Percentiles rank a stretch among this genome's conserved stretches.
Evolutionary conservation across 2,888 invertebrate genomes (phyloP).

Genomic region (Phalera bucephala): DNA sequence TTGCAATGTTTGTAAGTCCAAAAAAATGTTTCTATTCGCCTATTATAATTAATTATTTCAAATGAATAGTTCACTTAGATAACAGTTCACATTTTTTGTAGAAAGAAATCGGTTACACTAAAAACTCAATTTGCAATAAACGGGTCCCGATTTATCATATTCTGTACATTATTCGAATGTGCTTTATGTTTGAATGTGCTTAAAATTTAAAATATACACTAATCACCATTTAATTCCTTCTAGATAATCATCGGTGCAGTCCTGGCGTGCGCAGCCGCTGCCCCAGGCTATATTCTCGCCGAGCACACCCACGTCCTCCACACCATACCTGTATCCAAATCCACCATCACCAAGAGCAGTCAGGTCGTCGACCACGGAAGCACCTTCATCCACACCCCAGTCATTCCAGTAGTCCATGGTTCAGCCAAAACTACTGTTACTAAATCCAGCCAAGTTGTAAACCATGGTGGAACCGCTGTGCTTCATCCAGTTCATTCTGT

Average conservation of each 20-base stretch:
- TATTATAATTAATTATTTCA: no score
- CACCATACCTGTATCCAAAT: constrained; percentile 41
- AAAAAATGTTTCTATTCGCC: no score
- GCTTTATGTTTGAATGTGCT: no score
- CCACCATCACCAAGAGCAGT: constrained; percentile 49
- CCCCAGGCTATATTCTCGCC: constrained; percentile 43
- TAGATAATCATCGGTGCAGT: constrained; percentile 41
- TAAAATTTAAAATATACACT: neutral
- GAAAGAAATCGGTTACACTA: no score
- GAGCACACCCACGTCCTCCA: constrained; percentile 43
- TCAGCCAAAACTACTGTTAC: constrained; percentile 45
- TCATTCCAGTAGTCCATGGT: constrained; percentile 28
- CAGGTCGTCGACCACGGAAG: constrained; percentile 55
- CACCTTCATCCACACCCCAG: constrained; percentile 33
- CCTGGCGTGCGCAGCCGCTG: constrained; percentile 49
- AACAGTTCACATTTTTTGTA: no score
- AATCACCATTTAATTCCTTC: neutral
- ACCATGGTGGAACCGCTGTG: constrained; percentile 45
- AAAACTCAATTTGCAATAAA: no score
- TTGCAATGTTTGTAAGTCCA: no score
- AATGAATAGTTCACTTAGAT: no score
- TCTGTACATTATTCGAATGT: no score
- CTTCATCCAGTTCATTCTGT: constrained; percentile 43
- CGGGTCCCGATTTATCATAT: no score
- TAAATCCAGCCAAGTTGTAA: constrained; percentile 62